These are phyloP conservation scores for Eurytoma californica DNA, from an alignment of 2,888 invertebrate species.

Conservation along the genomic window DNA sequence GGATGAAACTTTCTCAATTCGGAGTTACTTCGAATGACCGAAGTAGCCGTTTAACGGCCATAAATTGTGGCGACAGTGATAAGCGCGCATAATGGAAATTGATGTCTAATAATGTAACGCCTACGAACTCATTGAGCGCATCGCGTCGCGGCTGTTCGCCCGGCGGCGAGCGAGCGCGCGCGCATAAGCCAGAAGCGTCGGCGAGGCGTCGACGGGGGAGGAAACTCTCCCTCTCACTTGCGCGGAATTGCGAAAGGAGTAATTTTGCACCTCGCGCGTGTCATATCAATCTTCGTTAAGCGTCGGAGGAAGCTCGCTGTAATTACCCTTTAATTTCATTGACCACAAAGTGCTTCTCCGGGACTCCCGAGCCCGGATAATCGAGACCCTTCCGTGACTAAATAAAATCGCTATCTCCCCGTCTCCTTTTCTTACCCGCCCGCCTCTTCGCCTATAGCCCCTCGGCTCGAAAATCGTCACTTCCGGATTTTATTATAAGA, in stretches of 20 bases:
- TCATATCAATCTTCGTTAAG: slow-evolving; percentile 64
- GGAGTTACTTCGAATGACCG: slow-evolving; percentile 23
- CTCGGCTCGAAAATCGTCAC: neutral
- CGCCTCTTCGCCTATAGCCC: neutral
- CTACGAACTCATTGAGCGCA: slow-evolving; percentile 44
- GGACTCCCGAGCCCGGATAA: slow-evolving; percentile 26
- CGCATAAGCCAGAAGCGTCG: neutral
- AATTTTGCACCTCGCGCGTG: slow-evolving; percentile 55
- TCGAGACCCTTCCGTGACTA: slow-evolving; percentile 50
- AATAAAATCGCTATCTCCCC: slow-evolving; percentile 43
- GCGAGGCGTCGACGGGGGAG: neutral
- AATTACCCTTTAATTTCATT: slow-evolving; percentile 64
- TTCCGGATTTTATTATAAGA: slow-evolving; percentile 24
- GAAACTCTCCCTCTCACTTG: slow-evolving; percentile 29
- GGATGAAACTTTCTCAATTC: too few species aligned
- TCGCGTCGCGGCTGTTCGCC: neutral
- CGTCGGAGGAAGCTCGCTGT: slow-evolving; percentile 59
- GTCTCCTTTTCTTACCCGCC: neutral
- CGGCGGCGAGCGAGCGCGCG: neutral
- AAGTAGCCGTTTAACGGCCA: slow-evolving; percentile 29
- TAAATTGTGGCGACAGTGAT: slow-evolving; percentile 30
- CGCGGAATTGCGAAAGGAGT: slow-evolving; percentile 54
- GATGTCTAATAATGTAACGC: slow-evolving; percentile 54
- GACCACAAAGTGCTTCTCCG: slow-evolving; percentile 58
- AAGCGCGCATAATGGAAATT: slow-evolving; percentile 54